Evolutionary conservation across 2,113 vertebrate species (phyloP), one percentile per base, ranked within the genome.

Genomic region (Cavia porcellus): DNA sequence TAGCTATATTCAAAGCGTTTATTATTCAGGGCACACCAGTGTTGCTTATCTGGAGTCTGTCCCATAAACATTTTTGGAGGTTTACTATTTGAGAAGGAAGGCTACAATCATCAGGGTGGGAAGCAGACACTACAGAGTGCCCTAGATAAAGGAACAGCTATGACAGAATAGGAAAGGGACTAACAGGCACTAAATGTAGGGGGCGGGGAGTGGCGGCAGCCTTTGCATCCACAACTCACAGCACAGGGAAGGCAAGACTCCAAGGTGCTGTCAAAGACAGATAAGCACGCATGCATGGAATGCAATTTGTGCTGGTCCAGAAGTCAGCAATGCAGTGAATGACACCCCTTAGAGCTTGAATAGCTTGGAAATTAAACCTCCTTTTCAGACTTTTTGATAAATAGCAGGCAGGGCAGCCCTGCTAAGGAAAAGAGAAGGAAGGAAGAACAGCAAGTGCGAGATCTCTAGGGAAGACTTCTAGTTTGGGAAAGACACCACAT

Each of bases 231-330:
- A 57, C 70, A 70, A 12, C 0, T 5, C 42, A 2, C 64, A 0
- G 3, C 19, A 19, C 77, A 9, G 47, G 13, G 68, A 70, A 94
- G 35, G 32, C 9, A 3, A 45, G 66, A 55, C 82, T 96, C 94
- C 85, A 32, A 72, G 86, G 72, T 57, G 84, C 97, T 97, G 96
- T 86, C 92, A 95, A 61, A 96, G 86, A 52, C 93, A 96, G 97
- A 97, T 95, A 96, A 96, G 96, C 96, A 74, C 1, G 25, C 97
- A 89, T 62, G 97, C 97, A 75, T 95, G 68, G 86, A 95, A 96
- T 96, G 97, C 96, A 96, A 96, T 97, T 94, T 96, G 96, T 89
- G 93, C 97, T 93, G 93, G 92, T 93, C 86, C 89, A 68, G 59
- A 88, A 96, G 89, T 95, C 91, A 95, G 93, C 1, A 1, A 79